Evolutionary conservation across 2,797 vertebrate species (phyloP).

Genomic region (Tarsius wallacei): DNA sequence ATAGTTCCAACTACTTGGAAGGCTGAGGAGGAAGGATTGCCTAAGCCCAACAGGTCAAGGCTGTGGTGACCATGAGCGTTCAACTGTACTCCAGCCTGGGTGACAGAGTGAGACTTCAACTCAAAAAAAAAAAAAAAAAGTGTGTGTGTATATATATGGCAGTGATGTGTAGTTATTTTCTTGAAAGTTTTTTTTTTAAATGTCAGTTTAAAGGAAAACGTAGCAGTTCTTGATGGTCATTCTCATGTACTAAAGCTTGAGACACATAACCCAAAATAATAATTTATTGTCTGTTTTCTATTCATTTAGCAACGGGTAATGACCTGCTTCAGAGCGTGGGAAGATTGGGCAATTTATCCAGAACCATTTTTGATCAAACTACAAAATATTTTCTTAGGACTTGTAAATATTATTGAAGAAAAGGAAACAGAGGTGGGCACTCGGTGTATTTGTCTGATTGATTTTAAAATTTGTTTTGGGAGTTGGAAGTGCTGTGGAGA

Average conservation of each 20-base stretch:
- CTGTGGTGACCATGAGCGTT: too few species aligned
- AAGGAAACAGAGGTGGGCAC: slow-evolving; percentile 93
- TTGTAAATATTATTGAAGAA: slow-evolving; percentile 96
- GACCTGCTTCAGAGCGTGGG: slow-evolving; percentile 99
- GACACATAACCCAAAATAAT: slow-evolving; percentile 36
- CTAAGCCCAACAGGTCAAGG: too few species aligned
- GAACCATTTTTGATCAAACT: slow-evolving; percentile 99
- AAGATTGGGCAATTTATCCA: slow-evolving; percentile 99
- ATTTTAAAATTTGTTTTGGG: slow-evolving; percentile 50
- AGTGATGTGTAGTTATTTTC: background rate
- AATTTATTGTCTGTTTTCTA: slow-evolving; percentile 73
- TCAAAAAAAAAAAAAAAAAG: too few species aligned
- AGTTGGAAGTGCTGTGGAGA: background rate
- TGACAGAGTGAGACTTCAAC: too few species aligned
- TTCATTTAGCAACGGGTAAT: slow-evolving; percentile 97
- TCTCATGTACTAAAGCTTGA: slow-evolving; percentile 28
- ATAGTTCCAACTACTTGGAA: too few species aligned
- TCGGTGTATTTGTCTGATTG: background rate
- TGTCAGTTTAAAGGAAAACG: slow-evolving; percentile 53
- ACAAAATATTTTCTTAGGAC: slow-evolving; percentile 99
- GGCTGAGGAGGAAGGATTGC: too few species aligned
- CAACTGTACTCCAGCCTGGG: too few species aligned
- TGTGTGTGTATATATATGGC: background rate
- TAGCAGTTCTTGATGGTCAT: slow-evolving; percentile 28
- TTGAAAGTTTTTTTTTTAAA: slow-evolving; percentile 27